Percentiles rank a stretch among this genome's conserved stretches.
Evolutionary conservation across 2,888 invertebrate genomes (phyloP).

Genomic region (Hydraecia micacea): DNA sequence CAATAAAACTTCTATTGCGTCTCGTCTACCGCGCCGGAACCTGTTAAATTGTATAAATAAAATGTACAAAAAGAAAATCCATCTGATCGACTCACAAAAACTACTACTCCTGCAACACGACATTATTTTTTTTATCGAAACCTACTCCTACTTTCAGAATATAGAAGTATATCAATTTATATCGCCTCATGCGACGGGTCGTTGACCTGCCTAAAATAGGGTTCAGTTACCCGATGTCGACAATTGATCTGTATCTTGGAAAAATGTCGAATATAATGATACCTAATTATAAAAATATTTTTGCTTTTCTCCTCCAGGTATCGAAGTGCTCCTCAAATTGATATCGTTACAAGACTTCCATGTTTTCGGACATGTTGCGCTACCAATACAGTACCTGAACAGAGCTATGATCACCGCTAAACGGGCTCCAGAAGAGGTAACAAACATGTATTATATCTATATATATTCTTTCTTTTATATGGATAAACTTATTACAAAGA

Average conservation of each 20-base stretch:
- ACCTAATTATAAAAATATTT: not conserved
- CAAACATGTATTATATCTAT: too few relatives aligned
- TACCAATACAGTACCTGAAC: constrained; percentile 93
- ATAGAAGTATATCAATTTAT: too few relatives aligned
- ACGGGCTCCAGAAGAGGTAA: constrained; percentile 91
- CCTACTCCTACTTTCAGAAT: too few relatives aligned
- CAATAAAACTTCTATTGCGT: too few relatives aligned
- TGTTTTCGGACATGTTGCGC: constrained; percentile 93
- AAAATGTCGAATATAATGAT: not conserved
- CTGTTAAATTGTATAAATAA: not conserved
- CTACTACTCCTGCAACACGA: too few relatives aligned
- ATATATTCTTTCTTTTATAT: too few relatives aligned
- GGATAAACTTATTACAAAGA: too few relatives aligned
- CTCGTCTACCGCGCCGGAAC: too few relatives aligned
- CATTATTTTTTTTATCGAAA: too few relatives aligned
- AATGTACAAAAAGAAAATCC: not conserved
- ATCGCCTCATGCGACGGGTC: not conserved
- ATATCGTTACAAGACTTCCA: constrained; percentile 92
- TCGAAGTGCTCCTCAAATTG: constrained; percentile 92
- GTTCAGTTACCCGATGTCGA: not conserved
- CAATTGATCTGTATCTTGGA: not conserved
- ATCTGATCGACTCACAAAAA: too few relatives aligned
- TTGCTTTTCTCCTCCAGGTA: constrained; percentile 85
- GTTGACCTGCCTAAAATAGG: not conserved
- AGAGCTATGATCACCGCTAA: constrained; percentile 92